These are phyloP conservation scores for Lepus timidus DNA, from an alignment of 2,113 vertebrate genomes.

Conservation along the genomic window DNA sequence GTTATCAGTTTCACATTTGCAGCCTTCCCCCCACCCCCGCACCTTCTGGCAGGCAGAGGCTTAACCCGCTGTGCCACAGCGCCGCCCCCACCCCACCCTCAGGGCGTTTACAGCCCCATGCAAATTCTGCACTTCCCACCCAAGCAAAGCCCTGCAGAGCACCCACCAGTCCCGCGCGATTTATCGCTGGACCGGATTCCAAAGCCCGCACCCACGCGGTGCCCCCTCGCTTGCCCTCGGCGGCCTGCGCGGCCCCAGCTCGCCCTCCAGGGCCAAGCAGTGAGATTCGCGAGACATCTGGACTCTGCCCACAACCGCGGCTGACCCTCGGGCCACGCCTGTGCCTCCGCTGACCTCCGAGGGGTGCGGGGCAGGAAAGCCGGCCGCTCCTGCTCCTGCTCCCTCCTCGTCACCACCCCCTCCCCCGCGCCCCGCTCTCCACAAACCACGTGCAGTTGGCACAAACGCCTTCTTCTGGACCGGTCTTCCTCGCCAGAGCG, in stretches of 20 bases:
- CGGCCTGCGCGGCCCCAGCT: background rate
- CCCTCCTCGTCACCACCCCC: constrained; percentile 27
- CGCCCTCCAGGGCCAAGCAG: background rate
- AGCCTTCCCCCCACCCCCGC: too few species aligned
- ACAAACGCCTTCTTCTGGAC: constrained; percentile 53
- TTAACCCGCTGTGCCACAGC: too few species aligned
- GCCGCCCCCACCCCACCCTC: too few species aligned
- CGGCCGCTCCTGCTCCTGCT: background rate
- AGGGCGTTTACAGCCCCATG: background rate
- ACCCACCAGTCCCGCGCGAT: background rate
- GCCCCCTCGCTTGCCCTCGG: background rate
- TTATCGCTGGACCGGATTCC: background rate
- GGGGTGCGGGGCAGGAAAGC: background rate
- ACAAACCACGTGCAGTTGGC: constrained; percentile 27
- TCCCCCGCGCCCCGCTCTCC: constrained; percentile 56
- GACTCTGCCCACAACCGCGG: constrained; percentile 37
- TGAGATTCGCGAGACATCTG: constrained; percentile 53
- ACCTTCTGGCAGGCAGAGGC: too few species aligned
- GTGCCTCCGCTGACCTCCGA: constrained; percentile 68
- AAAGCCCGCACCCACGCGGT: background rate
- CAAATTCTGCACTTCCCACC: background rate
- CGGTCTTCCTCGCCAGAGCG: constrained; percentile 64
- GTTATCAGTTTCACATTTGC: background rate
- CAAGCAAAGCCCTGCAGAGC: background rate
- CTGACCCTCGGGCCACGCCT: constrained; percentile 39